Base-by-base conservation (phyloP, 2,888 invertebrate genomes). In the Sesamia inferens region DNA sequence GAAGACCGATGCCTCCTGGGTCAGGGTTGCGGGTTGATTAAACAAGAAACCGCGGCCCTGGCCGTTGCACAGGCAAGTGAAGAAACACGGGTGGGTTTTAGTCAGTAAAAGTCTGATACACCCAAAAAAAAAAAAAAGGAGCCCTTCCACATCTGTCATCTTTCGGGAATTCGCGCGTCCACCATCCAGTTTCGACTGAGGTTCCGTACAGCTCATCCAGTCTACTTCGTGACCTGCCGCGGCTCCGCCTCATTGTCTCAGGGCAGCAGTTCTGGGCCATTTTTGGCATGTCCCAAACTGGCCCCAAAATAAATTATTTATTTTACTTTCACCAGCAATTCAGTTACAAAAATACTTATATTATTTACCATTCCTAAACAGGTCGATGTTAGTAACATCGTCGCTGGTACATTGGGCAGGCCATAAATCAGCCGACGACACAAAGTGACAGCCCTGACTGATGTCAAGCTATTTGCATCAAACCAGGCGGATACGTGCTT, bases 381-480 rank as follows among this genome's bases (percentile, higher is more conserved):
- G 14, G n/a, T 65, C 14, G 16, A 58, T 69, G 54, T 76, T 13
- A 31, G 57, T 65, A 39, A 59, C 55, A 61, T 64, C 66, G 72
- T 24, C 22, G n/a, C 14, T 59, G n/a, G 54, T 76, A 66, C 81
- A 69, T 62, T 66, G 59, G 58, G 44, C 4, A 14, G 63, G 69
- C 64, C 31, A 78, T 80, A 82, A 80, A 82, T 80, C 80, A 82
- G 39, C n/a, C 22, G 83, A 47, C 61, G 80, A 82, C 79, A 77
- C 58, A 24, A 55, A 68, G 78, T 72, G 79, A 78, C 79, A 78
- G 54, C 42, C 2, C 44, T 81, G 80, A 83, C 80, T 81, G 83
- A 81, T 83, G 80, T 75, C 75, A 58, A 65, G 80, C 79, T 81
- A 81, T 81, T 83, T 81, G 81, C 83, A 83, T 83, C 84, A 83